Evolutionary conservation across 2,797 vertebrate species (phyloP), one percentile per base, ranked within the genome.

Genomic region (Eupleurogrammus muticus): DNA sequence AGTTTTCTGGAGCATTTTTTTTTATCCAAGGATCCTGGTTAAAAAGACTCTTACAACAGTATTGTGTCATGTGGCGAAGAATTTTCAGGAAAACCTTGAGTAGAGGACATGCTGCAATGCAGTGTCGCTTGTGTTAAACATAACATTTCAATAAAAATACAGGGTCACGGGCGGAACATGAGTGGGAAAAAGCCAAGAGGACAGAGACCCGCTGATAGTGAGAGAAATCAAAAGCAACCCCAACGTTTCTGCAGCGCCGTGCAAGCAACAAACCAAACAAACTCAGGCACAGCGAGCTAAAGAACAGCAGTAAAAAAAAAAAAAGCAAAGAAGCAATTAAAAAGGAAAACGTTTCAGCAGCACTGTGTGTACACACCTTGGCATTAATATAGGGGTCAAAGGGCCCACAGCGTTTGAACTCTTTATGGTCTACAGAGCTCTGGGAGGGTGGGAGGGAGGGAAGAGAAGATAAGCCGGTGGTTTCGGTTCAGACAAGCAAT

Each of bases 331-430:
- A 60, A 67, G 80, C 68, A 59, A 65, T 77, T 79, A 20, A 76
- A 79, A 70, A 80, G 61, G 70, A 87, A 77, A n/a, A 52, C 36
- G 66, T 79, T 81, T 80, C 20, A 5, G 81, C 85, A 90, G 90
- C 88, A 71, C 83, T 66, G 90, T 91, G 90, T 91, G 96, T 99
- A 99, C 98, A 98, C 97, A 99, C 98, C 97, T 99, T 99, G 95
- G 98, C 96, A 95, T 99, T 99, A 96, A 98, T 97, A 99, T 99
- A 99, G 91, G 97, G 97, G 94, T 99, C 97, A 99, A 99, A 99
- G 91, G 98, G 98, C 95, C 98, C 98, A 94, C 97, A 97, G 96
- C 98, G 98, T 97, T 99, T 99, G 96, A 98, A 96, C 95, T 98
- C 97, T 97, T 95, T 97, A 95, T 95, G 94, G 92, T 97, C 97